Conservation (phyloP, 1,140 invertebrate species). For the Branchinecta lynchi region DNA sequence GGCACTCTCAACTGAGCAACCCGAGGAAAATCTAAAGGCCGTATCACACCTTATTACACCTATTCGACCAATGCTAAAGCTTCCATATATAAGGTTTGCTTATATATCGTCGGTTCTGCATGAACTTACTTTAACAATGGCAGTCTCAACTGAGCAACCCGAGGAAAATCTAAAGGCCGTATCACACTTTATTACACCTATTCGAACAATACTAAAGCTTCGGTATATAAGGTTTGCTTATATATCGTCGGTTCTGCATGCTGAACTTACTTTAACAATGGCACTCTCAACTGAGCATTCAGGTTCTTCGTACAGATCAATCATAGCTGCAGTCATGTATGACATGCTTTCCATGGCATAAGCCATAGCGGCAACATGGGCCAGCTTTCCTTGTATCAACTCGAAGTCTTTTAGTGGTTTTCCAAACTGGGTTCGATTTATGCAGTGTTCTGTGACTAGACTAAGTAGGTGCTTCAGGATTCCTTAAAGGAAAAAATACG, state of each 20-base stretch:
- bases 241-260: no score
- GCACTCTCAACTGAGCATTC: constrained; percentile 59
- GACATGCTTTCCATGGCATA: constrained; percentile 63
- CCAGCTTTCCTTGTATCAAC: constrained; percentile 39
- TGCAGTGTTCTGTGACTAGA: constrained; percentile 41
- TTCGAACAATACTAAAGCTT: not conserved
- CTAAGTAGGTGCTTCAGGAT: constrained; percentile 35
- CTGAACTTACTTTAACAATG: constrained; percentile 50
- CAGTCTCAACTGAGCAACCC: no score
- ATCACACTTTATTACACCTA: no score
- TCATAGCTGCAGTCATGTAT: constrained; percentile 49
- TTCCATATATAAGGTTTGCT: no score
- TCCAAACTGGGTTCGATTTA: constrained; percentile 48
- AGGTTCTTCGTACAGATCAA: constrained; percentile 48
- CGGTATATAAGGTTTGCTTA: not conserved
- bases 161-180: not conserved
- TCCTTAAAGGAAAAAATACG: constrained; percentile 20
- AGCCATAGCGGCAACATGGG: constrained; percentile 35
- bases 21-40: not conserved
- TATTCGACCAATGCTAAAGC: not conserved
- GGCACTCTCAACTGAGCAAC: constrained; percentile 54
- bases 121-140: constrained; percentile 52
- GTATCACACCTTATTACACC: no score
- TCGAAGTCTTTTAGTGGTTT: constrained; percentile 38
- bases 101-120: no score